Evolutionary conservation across 2,797 vertebrate species (phyloP).

Genomic region (Danio kyathit): DNA sequence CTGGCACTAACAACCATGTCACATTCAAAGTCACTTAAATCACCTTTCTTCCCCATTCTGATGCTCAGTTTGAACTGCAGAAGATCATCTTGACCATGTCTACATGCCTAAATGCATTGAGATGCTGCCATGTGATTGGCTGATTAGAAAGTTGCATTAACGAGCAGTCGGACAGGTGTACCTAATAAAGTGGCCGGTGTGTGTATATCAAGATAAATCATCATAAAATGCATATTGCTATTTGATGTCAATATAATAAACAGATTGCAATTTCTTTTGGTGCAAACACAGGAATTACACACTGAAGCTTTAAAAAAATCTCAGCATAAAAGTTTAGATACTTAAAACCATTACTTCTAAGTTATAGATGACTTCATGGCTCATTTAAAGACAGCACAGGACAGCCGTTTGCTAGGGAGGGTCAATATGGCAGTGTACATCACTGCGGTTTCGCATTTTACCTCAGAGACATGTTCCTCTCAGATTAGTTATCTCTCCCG

Average conservation of each 20-base stretch:
- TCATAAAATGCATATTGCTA: no score
- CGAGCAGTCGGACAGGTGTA: no score
- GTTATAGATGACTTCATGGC: background rate
- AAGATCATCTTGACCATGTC: no score
- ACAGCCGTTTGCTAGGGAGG: background rate
- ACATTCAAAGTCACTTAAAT: no score
- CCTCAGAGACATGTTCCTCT: background rate
- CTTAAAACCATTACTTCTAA: background rate
- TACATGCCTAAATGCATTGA: no score
- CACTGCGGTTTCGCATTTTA: background rate
- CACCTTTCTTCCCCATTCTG: no score
- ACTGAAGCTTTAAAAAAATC: background rate
- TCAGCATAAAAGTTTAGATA: background rate
- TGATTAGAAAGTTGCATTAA: no score
- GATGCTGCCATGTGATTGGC: no score
- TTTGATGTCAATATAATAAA: background rate
- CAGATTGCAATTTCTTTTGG: background rate
- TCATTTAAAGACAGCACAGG: constrained; percentile 1
- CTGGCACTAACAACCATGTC: no score
- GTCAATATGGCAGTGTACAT: constrained; percentile 10
- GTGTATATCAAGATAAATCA: no score
- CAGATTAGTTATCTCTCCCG: constrained; percentile 11
- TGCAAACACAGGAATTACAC: background rate
- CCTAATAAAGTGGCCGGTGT: no score
- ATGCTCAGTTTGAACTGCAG: no score